A percentile compares a stretch with the other conserved stretches of the same genome.
Evolutionary conservation across 1,140 invertebrate genomes (phyloP).

Genomic region (Mya arenaria): DNA sequence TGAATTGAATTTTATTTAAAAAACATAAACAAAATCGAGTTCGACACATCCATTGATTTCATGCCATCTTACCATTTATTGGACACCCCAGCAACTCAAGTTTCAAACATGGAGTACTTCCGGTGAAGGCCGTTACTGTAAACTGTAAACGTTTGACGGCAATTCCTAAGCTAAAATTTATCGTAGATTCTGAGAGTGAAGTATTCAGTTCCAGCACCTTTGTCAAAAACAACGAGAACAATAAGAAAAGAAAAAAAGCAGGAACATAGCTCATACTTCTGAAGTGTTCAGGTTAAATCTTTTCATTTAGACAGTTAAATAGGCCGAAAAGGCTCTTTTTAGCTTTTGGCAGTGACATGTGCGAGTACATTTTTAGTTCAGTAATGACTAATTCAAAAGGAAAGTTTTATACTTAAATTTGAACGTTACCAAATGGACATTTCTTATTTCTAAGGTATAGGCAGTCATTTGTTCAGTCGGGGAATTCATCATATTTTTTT

Average conservation of each 20-base stretch:
- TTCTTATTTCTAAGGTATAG: no score
- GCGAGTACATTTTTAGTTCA: neutral
- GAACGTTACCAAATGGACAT: no score
- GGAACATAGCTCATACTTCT: neutral
- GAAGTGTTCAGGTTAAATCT: neutral
- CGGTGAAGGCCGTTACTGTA: neutral
- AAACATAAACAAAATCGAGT: neutral
- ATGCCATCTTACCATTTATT: slow-evolving; percentile 2
- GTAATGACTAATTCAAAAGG: neutral
- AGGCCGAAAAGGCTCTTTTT: neutral
- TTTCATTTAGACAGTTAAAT: neutral
- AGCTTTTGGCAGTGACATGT: neutral
- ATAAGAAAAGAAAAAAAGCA: neutral
- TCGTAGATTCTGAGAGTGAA: neutral
- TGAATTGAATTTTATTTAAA: neutral
- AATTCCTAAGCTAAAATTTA: slow-evolving; percentile 17
- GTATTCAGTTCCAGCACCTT: slow-evolving; percentile 20
- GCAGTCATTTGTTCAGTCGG: no score
- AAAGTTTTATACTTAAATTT: no score
- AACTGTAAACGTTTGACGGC: slow-evolving; percentile 3
- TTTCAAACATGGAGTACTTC: slow-evolving; percentile 10
- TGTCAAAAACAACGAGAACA: neutral
- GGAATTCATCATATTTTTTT: no score
- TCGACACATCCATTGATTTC: neutral
- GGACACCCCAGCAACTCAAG: slow-evolving; percentile 35